Evolutionary conservation across 1,140 invertebrate species (phyloP).

Genomic region (Camponotus floridanus): DNA sequence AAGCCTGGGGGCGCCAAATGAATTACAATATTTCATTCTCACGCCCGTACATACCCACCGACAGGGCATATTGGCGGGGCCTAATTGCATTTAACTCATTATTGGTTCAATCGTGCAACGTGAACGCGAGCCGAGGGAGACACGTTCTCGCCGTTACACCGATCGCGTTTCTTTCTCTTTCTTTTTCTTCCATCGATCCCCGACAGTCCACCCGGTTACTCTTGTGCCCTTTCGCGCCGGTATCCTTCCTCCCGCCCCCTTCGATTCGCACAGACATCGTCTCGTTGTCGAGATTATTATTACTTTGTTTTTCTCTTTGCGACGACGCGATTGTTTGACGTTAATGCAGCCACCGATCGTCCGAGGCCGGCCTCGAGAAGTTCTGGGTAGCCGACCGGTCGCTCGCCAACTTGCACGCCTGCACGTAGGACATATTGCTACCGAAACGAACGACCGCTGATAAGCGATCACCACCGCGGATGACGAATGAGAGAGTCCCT

Average conservation of each 20-base stretch:
- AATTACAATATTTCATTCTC: constrained; percentile 83
- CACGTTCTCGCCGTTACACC: constrained; percentile 45
- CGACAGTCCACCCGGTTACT: constrained; percentile 16
- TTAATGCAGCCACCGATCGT: constrained; percentile 67
- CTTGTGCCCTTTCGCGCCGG: too few species aligned
- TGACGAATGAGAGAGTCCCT: constrained; percentile 58
- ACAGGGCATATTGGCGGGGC: constrained; percentile 69
- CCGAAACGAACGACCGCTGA: constrained; percentile 62
- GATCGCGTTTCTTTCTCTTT: constrained; percentile 35
- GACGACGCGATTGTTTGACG: constrained; percentile 62
- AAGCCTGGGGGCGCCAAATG: constrained; percentile 79
- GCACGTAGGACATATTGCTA: constrained; percentile 64
- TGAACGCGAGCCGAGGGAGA: constrained; percentile 22
- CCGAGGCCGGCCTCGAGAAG: constrained; percentile 24
- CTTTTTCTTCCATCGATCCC: constrained; percentile 47
- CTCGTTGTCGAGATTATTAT: constrained; percentile 68
- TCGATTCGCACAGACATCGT: neutral
- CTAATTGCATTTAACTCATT: constrained; percentile 82
- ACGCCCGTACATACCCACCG: constrained; percentile 68
- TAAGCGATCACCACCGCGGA: constrained; percentile 62
- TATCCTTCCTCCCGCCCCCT: neutral
- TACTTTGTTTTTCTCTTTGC: constrained; percentile 37
- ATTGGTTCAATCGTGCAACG: constrained; percentile 70
- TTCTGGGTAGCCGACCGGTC: constrained; percentile 31
- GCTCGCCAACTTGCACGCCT: constrained; percentile 10